Conservation (phyloP, 2,113 vertebrate species). For the Rhineura floridana region DNA sequence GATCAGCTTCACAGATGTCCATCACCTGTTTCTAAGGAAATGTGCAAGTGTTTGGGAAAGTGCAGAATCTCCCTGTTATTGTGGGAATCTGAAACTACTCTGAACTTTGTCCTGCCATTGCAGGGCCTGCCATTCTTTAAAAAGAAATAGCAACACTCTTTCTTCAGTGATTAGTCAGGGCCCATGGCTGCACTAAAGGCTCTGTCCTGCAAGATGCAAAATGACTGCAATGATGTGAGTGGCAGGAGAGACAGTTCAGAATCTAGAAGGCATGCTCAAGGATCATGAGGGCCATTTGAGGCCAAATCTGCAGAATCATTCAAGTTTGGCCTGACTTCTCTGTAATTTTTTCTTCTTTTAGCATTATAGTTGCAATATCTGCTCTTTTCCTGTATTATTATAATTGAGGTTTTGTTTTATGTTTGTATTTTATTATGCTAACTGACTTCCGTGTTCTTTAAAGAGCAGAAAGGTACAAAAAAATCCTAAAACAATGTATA, state of each 20-base stretch:
- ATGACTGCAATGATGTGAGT: background rate
- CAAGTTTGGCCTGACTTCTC: background rate
- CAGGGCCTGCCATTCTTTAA: slow-evolving; percentile 56
- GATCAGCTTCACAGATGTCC: slow-evolving; percentile 67
- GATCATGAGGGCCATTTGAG: slow-evolving; percentile 7
- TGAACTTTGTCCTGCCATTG: slow-evolving; percentile 62
- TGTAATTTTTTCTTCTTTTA: background rate
- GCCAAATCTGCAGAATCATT: slow-evolving; percentile 18
- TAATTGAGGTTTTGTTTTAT: background rate
- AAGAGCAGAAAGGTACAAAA: background rate
- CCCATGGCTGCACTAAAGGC: slow-evolving; percentile 54
- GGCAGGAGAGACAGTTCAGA: slow-evolving; percentile 36
- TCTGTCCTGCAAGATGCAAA: slow-evolving; percentile 50
- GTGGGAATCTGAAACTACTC: slow-evolving; percentile 64
- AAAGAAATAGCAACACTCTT: slow-evolving; percentile 47
- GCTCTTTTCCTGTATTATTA: background rate
- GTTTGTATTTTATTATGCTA: background rate
- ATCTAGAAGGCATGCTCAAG: slow-evolving; percentile 22
- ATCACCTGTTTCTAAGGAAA: slow-evolving; percentile 72
- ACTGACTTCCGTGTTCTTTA: background rate
- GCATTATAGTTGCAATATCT: background rate
- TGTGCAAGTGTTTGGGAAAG: slow-evolving; percentile 67
- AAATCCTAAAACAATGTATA: background rate
- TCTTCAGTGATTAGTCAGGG: slow-evolving; percentile 37
- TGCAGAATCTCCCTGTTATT: slow-evolving; percentile 59